These are phyloP conservation scores for Thereva unica DNA, from an alignment of 2,888 invertebrate genomes.

Conservation along the genomic window DNA sequence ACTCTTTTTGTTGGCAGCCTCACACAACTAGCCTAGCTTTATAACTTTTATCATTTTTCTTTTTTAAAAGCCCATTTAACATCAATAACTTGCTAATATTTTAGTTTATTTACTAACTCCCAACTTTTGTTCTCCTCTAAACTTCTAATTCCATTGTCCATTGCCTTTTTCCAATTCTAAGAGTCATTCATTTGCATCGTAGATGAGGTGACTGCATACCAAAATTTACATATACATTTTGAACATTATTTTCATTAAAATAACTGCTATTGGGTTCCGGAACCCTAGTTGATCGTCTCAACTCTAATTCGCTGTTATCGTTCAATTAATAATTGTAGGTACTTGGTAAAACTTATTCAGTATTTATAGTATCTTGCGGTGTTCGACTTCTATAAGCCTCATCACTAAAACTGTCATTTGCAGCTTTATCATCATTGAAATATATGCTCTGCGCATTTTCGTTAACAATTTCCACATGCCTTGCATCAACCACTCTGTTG, in stretches of 20 bases:
- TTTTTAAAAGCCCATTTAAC: constrained; percentile 47
- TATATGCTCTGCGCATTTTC: neutral
- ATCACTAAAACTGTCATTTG: too few species aligned
- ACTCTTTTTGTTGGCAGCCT: constrained; percentile 42
- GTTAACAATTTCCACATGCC: neutral
- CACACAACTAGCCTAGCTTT: constrained; percentile 43
- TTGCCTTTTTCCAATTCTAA: constrained; percentile 46
- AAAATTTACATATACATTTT: too few species aligned
- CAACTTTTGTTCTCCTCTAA: constrained; percentile 48
- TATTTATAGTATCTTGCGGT: too few species aligned
- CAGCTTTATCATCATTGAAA: neutral
- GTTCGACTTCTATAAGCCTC: too few species aligned
- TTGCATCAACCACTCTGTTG: neutral
- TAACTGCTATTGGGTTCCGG: too few species aligned
- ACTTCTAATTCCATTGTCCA: constrained; percentile 47
- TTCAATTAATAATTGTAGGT: too few species aligned
- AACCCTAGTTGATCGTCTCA: too few species aligned
- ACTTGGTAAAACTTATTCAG: too few species aligned
- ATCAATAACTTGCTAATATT: constrained; percentile 47
- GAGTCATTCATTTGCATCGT: neutral
- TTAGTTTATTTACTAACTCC: constrained; percentile 46
- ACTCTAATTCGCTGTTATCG: too few species aligned
- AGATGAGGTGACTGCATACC: too few species aligned
- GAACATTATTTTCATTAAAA: too few species aligned
- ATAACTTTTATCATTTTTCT: constrained; percentile 44